These are phyloP conservation scores for Epistrophe eligans DNA, from an alignment of 2,888 invertebrate genomes.

Conservation along the genomic window DNA sequence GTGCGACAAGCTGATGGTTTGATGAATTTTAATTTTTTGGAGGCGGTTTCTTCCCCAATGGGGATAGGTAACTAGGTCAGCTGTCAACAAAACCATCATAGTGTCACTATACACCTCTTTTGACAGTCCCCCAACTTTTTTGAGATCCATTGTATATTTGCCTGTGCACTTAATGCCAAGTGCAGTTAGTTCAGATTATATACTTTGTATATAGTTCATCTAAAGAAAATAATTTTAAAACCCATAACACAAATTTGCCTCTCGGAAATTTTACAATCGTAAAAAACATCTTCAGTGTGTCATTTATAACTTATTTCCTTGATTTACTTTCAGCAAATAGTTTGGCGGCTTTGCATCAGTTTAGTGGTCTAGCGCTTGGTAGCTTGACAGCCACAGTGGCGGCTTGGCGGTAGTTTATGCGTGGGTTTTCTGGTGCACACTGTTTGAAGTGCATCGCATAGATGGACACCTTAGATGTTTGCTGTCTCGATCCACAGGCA, in stretches of 20 bases:
- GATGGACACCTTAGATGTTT: slow-evolving; percentile 67
- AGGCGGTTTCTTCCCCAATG: slow-evolving; percentile 32
- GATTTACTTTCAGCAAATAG: slow-evolving; percentile 66
- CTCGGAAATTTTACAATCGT: slow-evolving; percentile 52
- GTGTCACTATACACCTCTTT: slow-evolving; percentile 38
- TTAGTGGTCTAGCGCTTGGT: slow-evolving; percentile 18
- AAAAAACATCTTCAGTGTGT: slow-evolving; percentile 64
- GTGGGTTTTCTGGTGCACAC: slow-evolving; percentile 65
- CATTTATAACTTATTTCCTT: slow-evolving; percentile 63
- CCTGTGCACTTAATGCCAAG: slow-evolving; percentile 1
- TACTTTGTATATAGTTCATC: neutral
- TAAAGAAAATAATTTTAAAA: neutral
- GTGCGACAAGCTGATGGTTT: slow-evolving; percentile 36
- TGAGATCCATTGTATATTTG: slow-evolving; percentile 47
- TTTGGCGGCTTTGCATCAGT: slow-evolving; percentile 21
- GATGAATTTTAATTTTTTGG: slow-evolving; percentile 12
- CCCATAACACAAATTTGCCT: slow-evolving; percentile 36
- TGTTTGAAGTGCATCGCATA: slow-evolving; percentile 2
- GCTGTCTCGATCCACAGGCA: slow-evolving; percentile 50
- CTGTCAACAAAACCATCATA: slow-evolving; percentile 50
- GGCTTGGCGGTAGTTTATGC: slow-evolving; percentile 41
- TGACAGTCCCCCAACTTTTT: slow-evolving; percentile 35
- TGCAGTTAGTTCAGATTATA: neutral
- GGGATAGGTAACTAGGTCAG: slow-evolving; percentile 61
- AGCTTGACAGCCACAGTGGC: slow-evolving; percentile 34